Percentiles rank a stretch among this genome's conserved stretches.
phyloP scores from a whole-genome alignment of 2,888 invertebrate genomes.

The Teinopalpus imperialis region DNA sequence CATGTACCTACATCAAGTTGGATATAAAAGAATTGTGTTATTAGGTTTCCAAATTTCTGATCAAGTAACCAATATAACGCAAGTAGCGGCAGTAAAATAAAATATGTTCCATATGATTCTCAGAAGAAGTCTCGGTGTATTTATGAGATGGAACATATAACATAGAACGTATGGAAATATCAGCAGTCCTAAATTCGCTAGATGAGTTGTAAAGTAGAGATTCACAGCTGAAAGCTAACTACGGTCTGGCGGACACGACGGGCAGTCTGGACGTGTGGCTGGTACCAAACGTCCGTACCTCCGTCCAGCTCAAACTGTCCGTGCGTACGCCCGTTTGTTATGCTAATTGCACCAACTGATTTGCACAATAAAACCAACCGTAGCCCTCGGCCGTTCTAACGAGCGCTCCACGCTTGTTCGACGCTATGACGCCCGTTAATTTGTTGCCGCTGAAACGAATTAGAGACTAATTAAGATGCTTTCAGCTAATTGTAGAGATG shows the following conservation, averaged over 20 bases:
- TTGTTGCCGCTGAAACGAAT: constrained; percentile 35
- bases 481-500: constrained; percentile 17
- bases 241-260: constrained; percentile 68
- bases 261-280: constrained; percentile 57
- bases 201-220: constrained; percentile 45
- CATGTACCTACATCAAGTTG: too few species aligned
- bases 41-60: neutral
- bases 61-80: too few species aligned
- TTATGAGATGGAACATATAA: too few species aligned
- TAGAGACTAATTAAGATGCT: constrained; percentile 24
- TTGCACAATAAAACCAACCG: constrained; percentile 71
- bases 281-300: constrained; percentile 56
- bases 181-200: constrained; percentile 38
- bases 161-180: too few species aligned
- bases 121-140: too few species aligned
- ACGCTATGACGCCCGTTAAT: constrained; percentile 42
- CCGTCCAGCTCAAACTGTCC: constrained; percentile 27
- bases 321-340: constrained; percentile 38
- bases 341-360: constrained; percentile 52
- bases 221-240: constrained; percentile 49
- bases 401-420: constrained; percentile 38
- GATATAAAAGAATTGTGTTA: neutral
- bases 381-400: constrained; percentile 52
- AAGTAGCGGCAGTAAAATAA: too few species aligned
- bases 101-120: too few species aligned